Conservation (phyloP, 2,888 invertebrate genomes). For the Macrosiphum euphorbiae region DNA sequence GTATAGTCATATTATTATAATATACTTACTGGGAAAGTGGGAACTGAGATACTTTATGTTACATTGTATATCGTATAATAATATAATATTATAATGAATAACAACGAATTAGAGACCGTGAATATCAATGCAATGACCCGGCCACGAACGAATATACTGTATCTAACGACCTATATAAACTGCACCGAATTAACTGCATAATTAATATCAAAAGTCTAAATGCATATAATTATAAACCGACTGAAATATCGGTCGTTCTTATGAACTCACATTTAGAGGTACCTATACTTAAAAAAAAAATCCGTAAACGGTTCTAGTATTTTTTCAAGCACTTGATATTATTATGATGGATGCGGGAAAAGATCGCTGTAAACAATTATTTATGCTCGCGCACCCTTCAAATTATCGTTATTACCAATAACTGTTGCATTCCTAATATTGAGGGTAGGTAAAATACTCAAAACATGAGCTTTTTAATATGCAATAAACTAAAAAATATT, state of each 20-base stretch:
- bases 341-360: no score
- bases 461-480: not conserved
- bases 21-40: not conserved
- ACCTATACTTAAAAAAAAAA: rapidly evolving
- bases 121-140: not conserved
- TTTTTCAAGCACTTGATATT: not conserved
- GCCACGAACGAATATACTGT: not conserved
- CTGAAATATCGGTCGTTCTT: not conserved
- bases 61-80: not conserved
- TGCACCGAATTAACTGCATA: not conserved
- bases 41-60: not conserved
- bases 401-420: not conserved
- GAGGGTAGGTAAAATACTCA: not conserved
- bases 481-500: not conserved
- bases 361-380: not conserved
- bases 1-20: not conserved
- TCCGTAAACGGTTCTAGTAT: not conserved
- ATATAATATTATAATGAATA: not conserved
- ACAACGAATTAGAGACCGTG: not conserved
- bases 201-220: no score
- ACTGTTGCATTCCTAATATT: not conserved
- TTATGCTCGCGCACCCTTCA: not conserved
- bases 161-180: no score
- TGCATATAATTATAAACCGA: not conserved
- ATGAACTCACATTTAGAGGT: not conserved